Percentiles rank a stretch among this genome's conserved stretches.
These are phyloP conservation scores for Lucinisca nassula DNA, from an alignment of 2,888 invertebrate species.

Conservation along the genomic window DNA sequence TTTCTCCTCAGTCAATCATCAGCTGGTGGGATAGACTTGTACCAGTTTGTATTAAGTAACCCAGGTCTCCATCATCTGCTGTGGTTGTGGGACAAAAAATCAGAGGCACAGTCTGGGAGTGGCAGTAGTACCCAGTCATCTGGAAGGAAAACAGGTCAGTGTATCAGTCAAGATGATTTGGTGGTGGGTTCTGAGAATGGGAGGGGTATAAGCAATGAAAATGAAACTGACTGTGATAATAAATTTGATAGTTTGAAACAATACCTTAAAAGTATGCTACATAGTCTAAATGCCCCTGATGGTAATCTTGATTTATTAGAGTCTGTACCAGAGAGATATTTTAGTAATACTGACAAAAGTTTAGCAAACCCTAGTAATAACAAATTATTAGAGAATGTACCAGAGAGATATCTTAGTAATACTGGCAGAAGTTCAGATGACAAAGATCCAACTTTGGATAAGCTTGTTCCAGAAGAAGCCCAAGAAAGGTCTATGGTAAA, in stretches of 20 bases:
- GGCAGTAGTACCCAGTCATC: neutral
- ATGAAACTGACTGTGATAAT: neutral
- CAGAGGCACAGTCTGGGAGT: neutral
- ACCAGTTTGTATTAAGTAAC: constrained; percentile 90
- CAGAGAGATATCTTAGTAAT: constrained; percentile 53
- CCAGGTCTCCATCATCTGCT: constrained; percentile 76
- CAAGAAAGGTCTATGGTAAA: too few relatives aligned
- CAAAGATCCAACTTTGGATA: too few relatives aligned
- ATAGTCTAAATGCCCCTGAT: neutral
- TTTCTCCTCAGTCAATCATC: constrained; percentile 94
- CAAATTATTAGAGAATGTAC: constrained; percentile 18
- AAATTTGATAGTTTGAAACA: neutral
- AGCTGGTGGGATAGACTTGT: constrained; percentile 93
- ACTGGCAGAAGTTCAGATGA: neutral
- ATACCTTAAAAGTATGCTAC: neutral
- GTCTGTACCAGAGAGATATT: constrained; percentile 54
- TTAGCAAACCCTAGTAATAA: too few relatives aligned
- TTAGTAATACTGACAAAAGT: constrained; percentile 16
- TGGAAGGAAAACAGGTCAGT: constrained; percentile 50
- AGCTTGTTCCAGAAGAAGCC: too few relatives aligned
- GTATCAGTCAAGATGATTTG: neutral
- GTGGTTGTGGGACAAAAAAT: constrained; percentile 29
- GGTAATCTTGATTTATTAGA: neutral
- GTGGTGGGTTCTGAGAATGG: neutral
- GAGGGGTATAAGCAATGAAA: neutral